phyloP scores from a whole-genome alignment of 2,888 invertebrate genomes.

The Drosophila percnosoma region DNA sequence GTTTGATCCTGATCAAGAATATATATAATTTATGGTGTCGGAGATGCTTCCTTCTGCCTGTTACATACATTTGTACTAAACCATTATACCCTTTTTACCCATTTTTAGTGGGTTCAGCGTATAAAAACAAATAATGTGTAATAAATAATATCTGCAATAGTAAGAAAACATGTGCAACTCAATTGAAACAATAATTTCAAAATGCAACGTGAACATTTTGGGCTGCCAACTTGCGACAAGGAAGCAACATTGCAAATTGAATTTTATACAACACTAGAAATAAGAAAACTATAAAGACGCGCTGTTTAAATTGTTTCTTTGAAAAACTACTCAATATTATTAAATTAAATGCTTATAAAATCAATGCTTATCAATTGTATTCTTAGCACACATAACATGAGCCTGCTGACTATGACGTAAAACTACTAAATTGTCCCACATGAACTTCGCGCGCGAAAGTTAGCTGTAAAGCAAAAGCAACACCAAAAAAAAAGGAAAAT shows the following conservation, averaged over 20 bases:
- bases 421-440: background rate
- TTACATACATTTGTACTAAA: too few relatives aligned
- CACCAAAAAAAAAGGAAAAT: constrained; percentile 13
- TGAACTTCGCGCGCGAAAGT: constrained; percentile 33
- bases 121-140: too few relatives aligned
- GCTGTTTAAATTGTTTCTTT: constrained; percentile 52
- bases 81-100: too few relatives aligned
- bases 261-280: constrained; percentile 29
- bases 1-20: too few relatives aligned
- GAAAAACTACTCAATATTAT: constrained; percentile 14
- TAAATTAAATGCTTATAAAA: background rate
- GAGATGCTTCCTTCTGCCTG: too few relatives aligned
- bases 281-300: constrained; percentile 36
- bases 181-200: background rate
- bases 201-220: constrained; percentile 20
- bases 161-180: background rate
- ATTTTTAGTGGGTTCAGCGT: too few relatives aligned
- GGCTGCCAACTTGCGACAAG: constrained; percentile 34
- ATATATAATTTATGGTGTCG: too few relatives aligned
- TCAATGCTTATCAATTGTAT: background rate
- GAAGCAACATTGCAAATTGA: constrained; percentile 15
- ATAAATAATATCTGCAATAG: background rate
- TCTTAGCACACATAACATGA: background rate
- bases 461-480: background rate
- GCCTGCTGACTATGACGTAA: constrained; percentile 15